phyloP scores from a whole-genome alignment of 2,113 vertebrate species.

The Eidolon helvum region DNA sequence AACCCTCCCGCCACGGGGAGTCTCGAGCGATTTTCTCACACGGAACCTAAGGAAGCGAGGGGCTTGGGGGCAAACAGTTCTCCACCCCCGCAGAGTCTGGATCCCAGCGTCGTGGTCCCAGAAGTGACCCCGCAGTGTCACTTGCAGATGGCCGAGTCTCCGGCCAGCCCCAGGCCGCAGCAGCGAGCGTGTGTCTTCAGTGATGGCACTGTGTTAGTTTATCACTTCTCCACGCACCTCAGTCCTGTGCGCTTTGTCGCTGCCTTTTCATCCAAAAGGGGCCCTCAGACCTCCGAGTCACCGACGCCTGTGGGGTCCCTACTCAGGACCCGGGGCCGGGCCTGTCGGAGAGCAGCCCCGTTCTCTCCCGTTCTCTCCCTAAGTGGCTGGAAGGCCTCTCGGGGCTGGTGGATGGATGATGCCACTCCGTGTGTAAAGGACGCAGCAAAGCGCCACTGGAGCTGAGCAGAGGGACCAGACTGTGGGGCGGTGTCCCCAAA shows the following conservation, averaged over 20 bases:
- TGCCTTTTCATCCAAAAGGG: neutral
- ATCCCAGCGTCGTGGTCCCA: rapidly evolving
- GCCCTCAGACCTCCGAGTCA: neutral
- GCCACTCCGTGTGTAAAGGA: rapidly evolving
- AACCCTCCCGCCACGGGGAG: neutral
- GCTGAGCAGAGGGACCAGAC: no score
- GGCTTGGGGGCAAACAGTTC: rapidly evolving
- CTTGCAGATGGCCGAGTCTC: rapidly evolving
- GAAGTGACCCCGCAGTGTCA: rapidly evolving
- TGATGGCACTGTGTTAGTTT: no score
- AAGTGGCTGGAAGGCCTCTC: no score
- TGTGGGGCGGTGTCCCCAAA: neutral
- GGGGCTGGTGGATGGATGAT: rapidly evolving
- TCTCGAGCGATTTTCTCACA: neutral
- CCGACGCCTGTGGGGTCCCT: neutral
- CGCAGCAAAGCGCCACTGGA: rapidly evolving
- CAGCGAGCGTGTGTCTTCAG: rapidly evolving
- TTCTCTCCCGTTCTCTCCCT: rapidly evolving
- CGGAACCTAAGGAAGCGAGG: rapidly evolving
- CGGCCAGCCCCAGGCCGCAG: rapidly evolving
- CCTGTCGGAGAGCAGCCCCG: no score
- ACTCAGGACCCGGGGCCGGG: rapidly evolving
- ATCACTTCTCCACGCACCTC: neutral
- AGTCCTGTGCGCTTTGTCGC: no score
- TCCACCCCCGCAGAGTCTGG: rapidly evolving